Percentiles rank a stretch among this genome's conserved stretches.
Evolutionary conservation across 2,888 invertebrate genomes (phyloP).

Genomic region (Cactoblastis cactorum): DNA sequence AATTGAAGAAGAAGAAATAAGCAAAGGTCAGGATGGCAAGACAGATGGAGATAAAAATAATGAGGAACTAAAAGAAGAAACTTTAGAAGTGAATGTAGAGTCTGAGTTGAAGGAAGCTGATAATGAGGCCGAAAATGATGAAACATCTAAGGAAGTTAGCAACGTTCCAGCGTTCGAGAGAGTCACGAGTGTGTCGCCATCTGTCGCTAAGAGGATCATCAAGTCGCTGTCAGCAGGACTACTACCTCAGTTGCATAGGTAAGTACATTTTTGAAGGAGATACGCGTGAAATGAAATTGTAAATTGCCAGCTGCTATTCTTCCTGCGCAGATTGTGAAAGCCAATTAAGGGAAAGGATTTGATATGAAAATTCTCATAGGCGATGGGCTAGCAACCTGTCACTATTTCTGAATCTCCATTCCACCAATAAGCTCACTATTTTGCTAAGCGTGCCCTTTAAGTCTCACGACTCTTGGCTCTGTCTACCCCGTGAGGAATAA

Average conservation of each 20-base stretch:
- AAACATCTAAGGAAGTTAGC: conserved; percentile 41
- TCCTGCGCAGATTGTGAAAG: too few relatives aligned
- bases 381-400: too few relatives aligned
- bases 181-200: conserved; percentile 80
- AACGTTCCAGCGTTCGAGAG: conserved; percentile 61
- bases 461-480: too few relatives aligned
- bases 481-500: too few relatives aligned
- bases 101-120: conserved; percentile 57
- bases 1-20: conserved; percentile 27
- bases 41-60: conserved; percentile 27
- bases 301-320: too few relatives aligned
- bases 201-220: conserved; percentile 87
- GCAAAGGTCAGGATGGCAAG: conserved; percentile 27
- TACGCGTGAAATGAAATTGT: too few relatives aligned
- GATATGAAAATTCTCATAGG: too few relatives aligned
- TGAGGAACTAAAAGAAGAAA: conserved; percentile 25
- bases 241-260: conserved; percentile 89
- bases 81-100: conserved; percentile 42
- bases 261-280: conserved; percentile 31
- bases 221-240: conserved; percentile 84
- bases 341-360: too few relatives aligned
- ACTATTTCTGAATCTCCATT: too few relatives aligned
- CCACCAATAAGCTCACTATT: too few relatives aligned
- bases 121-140: conserved; percentile 55
- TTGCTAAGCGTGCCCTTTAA: too few relatives aligned